Evolutionary conservation across 1,140 invertebrate genomes (phyloP).

Genomic region (Solenopsis fugax): DNA sequence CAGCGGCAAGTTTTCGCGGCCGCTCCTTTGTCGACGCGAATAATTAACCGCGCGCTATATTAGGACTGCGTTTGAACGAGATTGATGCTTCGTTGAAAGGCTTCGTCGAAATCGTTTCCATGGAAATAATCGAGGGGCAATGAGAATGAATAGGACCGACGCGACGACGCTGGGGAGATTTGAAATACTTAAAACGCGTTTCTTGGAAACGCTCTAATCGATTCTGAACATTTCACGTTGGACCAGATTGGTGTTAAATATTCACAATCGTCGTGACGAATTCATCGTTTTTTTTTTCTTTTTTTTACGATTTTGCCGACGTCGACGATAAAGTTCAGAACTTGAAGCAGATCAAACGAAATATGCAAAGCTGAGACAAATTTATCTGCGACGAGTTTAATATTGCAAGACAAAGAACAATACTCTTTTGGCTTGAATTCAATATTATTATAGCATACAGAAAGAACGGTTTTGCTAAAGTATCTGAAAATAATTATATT

Average conservation of each 20-base stretch:
- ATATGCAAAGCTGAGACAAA: background rate
- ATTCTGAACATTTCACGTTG: slow-evolving; percentile 66
- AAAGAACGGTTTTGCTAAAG: no score
- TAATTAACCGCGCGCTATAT: slow-evolving; percentile 77
- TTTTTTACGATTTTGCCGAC: background rate
- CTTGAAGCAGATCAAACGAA: background rate
- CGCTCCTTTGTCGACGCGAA: slow-evolving; percentile 73
- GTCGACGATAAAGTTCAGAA: background rate
- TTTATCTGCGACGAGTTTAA: background rate
- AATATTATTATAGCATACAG: background rate
- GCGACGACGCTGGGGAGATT: slow-evolving; percentile 56
- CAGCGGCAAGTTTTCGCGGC: slow-evolving; percentile 59
- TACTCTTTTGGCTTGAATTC: background rate
- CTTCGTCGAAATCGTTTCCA: slow-evolving; percentile 77
- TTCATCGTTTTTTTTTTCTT: slow-evolving; percentile 41
- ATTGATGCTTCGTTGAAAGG: slow-evolving; percentile 77
- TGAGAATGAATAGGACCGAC: slow-evolving; percentile 38
- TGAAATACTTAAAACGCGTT: slow-evolving; percentile 71
- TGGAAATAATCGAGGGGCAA: slow-evolving; percentile 77
- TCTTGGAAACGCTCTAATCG: slow-evolving; percentile 18
- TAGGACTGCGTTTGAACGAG: slow-evolving; percentile 72
- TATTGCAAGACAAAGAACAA: background rate
- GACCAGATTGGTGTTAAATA: slow-evolving; percentile 49
- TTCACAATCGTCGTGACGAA: slow-evolving; percentile 34
- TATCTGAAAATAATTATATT: no score